Percentiles rank a stretch among this genome's conserved stretches.
Conservation (phyloP, 1,140 invertebrate genomes). For the Babylonia areolata region DNA sequence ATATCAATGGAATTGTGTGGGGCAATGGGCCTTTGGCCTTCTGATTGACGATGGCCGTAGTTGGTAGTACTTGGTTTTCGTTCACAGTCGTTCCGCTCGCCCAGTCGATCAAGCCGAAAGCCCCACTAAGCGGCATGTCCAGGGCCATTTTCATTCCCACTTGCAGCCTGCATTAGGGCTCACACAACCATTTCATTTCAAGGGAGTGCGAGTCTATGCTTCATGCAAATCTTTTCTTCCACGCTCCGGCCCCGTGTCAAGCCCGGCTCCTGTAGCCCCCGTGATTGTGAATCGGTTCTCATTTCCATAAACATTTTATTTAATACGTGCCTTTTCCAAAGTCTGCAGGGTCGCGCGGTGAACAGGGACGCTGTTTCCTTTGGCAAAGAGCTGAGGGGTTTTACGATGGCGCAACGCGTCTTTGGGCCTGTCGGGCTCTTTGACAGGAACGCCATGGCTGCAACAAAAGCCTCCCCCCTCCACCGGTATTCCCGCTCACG, state of each 20-base stretch:
- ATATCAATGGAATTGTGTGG: neutral
- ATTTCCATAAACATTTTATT: slow-evolving; percentile 44
- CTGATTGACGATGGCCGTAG: neutral
- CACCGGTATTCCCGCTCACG: slow-evolving; percentile 31
- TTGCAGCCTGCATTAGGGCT: neutral
- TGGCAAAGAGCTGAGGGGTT: neutral
- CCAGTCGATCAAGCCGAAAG: neutral
- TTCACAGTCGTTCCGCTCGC: neutral
- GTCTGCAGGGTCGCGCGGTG: neutral
- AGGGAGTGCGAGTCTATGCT: neutral
- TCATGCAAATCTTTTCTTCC: neutral
- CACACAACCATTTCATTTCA: neutral
- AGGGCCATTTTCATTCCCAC: neutral
- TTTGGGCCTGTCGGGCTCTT: neutral
- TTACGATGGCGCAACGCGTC: slow-evolving; percentile 39
- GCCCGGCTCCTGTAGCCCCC: slow-evolving; percentile 7
- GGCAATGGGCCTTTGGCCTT: neutral
- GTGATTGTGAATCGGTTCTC: slow-evolving; percentile 36
- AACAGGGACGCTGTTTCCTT: slow-evolving; percentile 15
- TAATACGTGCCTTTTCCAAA: slow-evolving; percentile 20
- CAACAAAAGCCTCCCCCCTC: slow-evolving; percentile 35
- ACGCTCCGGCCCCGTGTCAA: neutral
- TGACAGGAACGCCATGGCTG: slow-evolving; percentile 19
- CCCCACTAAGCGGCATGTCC: neutral
- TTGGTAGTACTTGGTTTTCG: slow-evolving; percentile 5